These are phyloP conservation scores for Laticauda laticaudata DNA, from an alignment of 2,113 vertebrate species.

Conservation along the genomic window DNA sequence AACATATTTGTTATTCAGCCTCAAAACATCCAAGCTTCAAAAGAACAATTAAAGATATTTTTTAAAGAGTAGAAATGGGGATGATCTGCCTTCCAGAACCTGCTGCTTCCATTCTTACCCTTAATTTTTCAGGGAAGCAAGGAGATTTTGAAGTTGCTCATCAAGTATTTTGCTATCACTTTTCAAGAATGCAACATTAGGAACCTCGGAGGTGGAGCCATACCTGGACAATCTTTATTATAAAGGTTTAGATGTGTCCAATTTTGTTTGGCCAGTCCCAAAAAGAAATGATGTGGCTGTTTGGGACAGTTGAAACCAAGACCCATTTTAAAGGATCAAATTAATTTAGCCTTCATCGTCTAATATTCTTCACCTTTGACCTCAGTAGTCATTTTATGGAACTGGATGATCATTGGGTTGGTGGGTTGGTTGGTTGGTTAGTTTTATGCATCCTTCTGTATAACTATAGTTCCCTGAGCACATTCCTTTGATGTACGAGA, in stretches of 20 bases:
- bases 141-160: background rate
- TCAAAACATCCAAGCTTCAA: no score
- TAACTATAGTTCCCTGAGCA: background rate
- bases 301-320: background rate
- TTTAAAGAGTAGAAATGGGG: background rate
- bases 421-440: background rate
- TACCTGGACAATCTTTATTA: background rate
- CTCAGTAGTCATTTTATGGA: background rate
- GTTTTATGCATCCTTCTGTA: background rate
- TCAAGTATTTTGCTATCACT: background rate
- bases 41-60: background rate
- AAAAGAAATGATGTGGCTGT: background rate
- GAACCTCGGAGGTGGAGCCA: background rate
- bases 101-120: background rate
- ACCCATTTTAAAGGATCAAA: background rate
- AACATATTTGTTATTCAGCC: no score
- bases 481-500: background rate
- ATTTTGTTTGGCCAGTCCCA: background rate
- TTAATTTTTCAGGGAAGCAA: background rate
- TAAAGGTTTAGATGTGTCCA: background rate
- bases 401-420: background rate
- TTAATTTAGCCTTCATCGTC: background rate
- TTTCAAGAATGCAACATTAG: background rate
- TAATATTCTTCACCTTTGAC: background rate
- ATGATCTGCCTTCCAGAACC: background rate